Evolutionary conservation across 2,113 vertebrate species (phyloP).

Genomic region (Acinonyx jubatus): DNA sequence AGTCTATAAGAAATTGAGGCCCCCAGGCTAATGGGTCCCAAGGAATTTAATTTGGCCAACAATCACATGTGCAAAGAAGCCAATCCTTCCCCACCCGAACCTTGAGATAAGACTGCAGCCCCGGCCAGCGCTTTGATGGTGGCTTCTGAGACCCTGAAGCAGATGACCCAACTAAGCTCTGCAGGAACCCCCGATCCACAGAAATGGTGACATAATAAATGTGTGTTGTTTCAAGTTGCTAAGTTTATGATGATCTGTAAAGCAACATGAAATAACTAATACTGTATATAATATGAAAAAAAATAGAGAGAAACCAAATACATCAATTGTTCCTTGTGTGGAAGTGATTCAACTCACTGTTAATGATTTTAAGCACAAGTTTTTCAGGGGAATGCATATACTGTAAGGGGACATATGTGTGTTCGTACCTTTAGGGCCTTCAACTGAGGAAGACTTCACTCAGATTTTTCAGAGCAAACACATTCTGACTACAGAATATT

Average conservation of each 20-base stretch:
- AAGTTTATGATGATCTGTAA: background rate
- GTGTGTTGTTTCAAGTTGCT: background rate
- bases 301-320: background rate
- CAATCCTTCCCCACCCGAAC: background rate
- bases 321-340: background rate
- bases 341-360: background rate
- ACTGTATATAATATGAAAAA: too few species aligned
- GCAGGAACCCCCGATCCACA: background rate
- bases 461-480: background rate
- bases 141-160: background rate
- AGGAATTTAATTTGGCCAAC: background rate
- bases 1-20: background rate
- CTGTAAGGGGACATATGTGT: background rate
- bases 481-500: background rate
- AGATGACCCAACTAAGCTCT: background rate
- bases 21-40: rapidly evolving
- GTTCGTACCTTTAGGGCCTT: background rate
- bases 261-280: background rate
- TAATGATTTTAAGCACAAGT: background rate
- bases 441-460: background rate
- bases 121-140: background rate
- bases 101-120: background rate
- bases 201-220: background rate
- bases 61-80: rapidly evolving
- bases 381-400: background rate